Conservation (phyloP, 2,888 invertebrate genomes). For the Acleris sparsana region DNA sequence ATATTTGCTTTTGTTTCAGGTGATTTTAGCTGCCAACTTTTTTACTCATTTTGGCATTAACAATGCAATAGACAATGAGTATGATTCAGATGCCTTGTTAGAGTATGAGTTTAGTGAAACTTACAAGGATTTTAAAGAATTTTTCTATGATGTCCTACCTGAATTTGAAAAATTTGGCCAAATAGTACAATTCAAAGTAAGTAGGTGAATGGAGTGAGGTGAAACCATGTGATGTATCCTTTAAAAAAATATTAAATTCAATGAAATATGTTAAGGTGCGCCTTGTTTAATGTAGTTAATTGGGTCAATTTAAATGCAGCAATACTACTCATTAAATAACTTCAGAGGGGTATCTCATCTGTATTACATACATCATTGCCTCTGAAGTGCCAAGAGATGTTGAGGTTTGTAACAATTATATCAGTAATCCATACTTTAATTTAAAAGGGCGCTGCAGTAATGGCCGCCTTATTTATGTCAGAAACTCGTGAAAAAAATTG, state of each 20-base stretch:
- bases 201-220: slow-evolving; percentile 35
- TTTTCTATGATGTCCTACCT: slow-evolving; percentile 92
- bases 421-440: background rate
- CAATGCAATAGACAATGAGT: slow-evolving; percentile 88
- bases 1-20: slow-evolving; percentile 70
- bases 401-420: slow-evolving; percentile 23
- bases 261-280: background rate
- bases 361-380: slow-evolving; percentile 5
- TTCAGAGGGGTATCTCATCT: slow-evolving; percentile 35
- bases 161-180: slow-evolving; percentile 91
- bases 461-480: too few relatives aligned
- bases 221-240: slow-evolving; percentile 48
- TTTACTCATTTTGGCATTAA: slow-evolving; percentile 92
- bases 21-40: slow-evolving; percentile 90
- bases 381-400: slow-evolving; percentile 9
- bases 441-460: too few relatives aligned
- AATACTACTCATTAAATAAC: slow-evolving; percentile 33
- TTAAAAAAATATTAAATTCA: slow-evolving; percentile 40
- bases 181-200: slow-evolving; percentile 87
- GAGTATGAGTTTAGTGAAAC: slow-evolving; percentile 94
- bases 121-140: slow-evolving; percentile 90
- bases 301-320: background rate
- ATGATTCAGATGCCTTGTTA: slow-evolving; percentile 90
- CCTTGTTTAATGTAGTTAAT: background rate
- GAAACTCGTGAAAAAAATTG: too few relatives aligned